A percentile compares a stretch with the other conserved stretches of the same genome.
phyloP scores from a whole-genome alignment of 1,140 invertebrate genomes.

The Argopecten irradians region DNA sequence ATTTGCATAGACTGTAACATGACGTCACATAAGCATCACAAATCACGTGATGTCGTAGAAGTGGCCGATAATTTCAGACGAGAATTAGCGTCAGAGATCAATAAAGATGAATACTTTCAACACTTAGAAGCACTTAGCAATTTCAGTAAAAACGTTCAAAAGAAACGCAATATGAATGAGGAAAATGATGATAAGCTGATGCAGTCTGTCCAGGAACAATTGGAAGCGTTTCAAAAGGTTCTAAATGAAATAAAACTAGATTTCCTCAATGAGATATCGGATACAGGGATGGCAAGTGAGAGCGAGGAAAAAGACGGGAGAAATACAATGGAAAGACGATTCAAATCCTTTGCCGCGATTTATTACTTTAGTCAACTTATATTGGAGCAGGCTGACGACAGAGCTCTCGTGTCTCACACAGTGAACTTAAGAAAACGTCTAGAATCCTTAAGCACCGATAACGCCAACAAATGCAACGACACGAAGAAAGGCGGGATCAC shows the following conservation, averaged over 20 bases:
- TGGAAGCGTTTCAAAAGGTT: constrained; percentile 26
- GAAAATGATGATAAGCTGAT: constrained; percentile 35
- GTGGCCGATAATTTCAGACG: constrained; percentile 24
- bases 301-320: neutral
- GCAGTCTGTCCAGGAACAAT: constrained; percentile 17
- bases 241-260: constrained; percentile 35
- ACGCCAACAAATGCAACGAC: neutral
- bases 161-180: neutral
- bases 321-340: neutral
- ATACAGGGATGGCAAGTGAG: neutral
- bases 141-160: constrained; percentile 20
- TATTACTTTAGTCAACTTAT: constrained; percentile 34
- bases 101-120: constrained; percentile 20
- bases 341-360: constrained; percentile 24
- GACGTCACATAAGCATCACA: constrained; percentile 40
- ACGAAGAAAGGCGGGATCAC: neutral
- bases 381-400: constrained; percentile 27
- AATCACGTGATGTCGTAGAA: constrained; percentile 30
- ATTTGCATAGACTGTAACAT: constrained; percentile 46
- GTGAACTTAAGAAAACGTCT: constrained; percentile 28
- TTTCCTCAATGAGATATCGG: constrained; percentile 20
- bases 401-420: constrained; percentile 29
- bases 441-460: neutral
- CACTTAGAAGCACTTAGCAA: constrained; percentile 21
- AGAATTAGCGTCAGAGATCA: neutral